These are phyloP conservation scores for Drosophila parthenogenetica DNA, from an alignment of 2,888 invertebrate genomes.

Conservation along the genomic window DNA sequence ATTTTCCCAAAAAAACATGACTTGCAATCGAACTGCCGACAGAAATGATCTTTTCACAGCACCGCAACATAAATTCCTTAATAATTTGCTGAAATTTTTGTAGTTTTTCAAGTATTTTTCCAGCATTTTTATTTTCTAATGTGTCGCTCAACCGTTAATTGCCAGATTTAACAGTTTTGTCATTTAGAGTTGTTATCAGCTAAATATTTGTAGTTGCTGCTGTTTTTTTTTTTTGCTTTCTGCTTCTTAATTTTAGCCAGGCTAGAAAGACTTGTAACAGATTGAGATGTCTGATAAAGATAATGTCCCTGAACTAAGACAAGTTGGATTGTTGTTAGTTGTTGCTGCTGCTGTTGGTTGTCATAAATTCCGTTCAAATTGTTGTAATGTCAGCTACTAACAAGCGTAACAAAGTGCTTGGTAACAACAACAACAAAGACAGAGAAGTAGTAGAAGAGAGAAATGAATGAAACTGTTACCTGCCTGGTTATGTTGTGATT, in stretches of 20 bases:
- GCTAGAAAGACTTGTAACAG: conserved; percentile 25
- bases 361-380: conserved; percentile 69
- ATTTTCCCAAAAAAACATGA: conserved; percentile 2
- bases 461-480: conserved; percentile 73
- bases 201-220: not conserved
- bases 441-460: conserved; percentile 2
- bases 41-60: conserved; percentile 15
- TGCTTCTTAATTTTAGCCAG: conserved; percentile 18
- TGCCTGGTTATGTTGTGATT: conserved; percentile 70
- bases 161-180: conserved; percentile 28
- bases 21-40: conserved; percentile 14
- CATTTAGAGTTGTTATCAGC: conserved; percentile 26
- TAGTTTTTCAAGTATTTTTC: conserved; percentile 1
- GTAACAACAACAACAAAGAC: conserved; percentile 27
- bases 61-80: conserved; percentile 1
- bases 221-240: not conserved
- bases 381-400: conserved; percentile 69
- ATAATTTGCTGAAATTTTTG: not conserved
- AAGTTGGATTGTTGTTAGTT: conserved; percentile 15
- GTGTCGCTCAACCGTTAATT: conserved; percentile 11
- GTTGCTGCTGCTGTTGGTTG: conserved; percentile 31
- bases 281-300: conserved; percentile 37
- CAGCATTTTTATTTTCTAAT: not conserved
- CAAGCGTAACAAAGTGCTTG: conserved; percentile 71
- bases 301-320: conserved; percentile 38